Percentiles rank a stretch among this genome's conserved stretches.
Evolutionary conservation across 2,888 invertebrate species (phyloP).

Genomic region (Masnerella sp.): DNA sequence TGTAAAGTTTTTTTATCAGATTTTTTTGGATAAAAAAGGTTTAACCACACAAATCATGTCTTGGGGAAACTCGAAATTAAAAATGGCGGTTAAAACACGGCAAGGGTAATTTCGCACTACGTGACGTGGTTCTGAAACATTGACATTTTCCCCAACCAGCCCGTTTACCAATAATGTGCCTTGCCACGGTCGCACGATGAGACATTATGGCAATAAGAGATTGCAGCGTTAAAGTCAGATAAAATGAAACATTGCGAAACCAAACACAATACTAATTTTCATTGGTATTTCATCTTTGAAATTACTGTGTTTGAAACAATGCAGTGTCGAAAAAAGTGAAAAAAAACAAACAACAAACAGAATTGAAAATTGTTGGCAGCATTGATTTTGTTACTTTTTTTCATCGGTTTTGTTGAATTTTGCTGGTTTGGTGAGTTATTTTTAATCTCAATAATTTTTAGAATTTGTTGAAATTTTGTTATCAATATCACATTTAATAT

Average conservation of each 20-base stretch:
- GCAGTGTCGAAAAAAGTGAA: no score
- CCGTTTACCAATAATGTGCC: constrained; percentile 33
- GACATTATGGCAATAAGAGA: constrained; percentile 32
- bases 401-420: no score
- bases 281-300: no score
- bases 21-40: constrained; percentile 2
- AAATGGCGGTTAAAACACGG: constrained; percentile 50
- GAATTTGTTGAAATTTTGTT: no score
- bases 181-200: constrained; percentile 6
- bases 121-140: constrained; percentile 64
- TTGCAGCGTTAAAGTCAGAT: constrained; percentile 26
- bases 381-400: no score
- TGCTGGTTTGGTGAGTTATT: no score
- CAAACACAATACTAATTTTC: no score
- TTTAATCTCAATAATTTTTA: no score
- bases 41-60: constrained; percentile 32
- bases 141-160: constrained; percentile 45
- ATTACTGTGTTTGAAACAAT: no score
- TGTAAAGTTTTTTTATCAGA: not conserved
- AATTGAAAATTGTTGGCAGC: no score
- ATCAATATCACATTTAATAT: no score
- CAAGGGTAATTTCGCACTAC: constrained; percentile 62
- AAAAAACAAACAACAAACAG: no score
- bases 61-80: constrained; percentile 49
- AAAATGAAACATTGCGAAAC: constrained; percentile 26